These are phyloP conservation scores for Eupithecia centaureata DNA, from an alignment of 2,888 invertebrate species.

Conservation along the genomic window DNA sequence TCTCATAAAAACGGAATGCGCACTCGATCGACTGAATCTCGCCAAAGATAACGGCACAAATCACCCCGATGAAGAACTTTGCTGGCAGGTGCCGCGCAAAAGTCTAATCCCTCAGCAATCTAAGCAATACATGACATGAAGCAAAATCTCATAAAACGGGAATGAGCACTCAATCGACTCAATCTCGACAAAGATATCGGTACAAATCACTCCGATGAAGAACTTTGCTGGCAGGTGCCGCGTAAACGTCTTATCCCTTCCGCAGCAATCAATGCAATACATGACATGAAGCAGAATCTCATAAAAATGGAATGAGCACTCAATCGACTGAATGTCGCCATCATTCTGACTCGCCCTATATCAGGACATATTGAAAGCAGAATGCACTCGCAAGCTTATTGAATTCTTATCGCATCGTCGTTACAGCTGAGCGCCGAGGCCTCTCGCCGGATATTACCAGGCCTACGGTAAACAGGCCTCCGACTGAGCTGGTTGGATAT, in stretches of 20 bases:
- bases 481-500: not conserved
- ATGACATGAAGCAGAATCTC: not conserved
- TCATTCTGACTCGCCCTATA: not conserved
- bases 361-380: conserved; percentile 39
- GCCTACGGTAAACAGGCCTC: conserved; percentile 13
- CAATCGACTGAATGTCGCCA: not conserved
- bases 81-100: no score
- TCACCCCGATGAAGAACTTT: no score
- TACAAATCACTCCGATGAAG: not conserved
- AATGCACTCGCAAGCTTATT: conserved; percentile 30
- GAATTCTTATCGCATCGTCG: conserved; percentile 28
- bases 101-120: no score
- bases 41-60: no score
- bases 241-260: no score
- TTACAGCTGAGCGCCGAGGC: conserved; percentile 12
- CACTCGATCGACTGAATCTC: not conserved
- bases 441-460: conserved; percentile 26
- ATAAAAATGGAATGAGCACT: not conserved
- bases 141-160: no score
- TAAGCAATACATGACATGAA: no score
- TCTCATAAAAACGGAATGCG: not conserved
- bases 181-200: no score
- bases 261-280: not conserved
- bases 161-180: no score
- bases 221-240: no score